These are phyloP conservation scores for Azemiops feae DNA, from an alignment of 2,113 vertebrate genomes.

Conservation along the genomic window DNA sequence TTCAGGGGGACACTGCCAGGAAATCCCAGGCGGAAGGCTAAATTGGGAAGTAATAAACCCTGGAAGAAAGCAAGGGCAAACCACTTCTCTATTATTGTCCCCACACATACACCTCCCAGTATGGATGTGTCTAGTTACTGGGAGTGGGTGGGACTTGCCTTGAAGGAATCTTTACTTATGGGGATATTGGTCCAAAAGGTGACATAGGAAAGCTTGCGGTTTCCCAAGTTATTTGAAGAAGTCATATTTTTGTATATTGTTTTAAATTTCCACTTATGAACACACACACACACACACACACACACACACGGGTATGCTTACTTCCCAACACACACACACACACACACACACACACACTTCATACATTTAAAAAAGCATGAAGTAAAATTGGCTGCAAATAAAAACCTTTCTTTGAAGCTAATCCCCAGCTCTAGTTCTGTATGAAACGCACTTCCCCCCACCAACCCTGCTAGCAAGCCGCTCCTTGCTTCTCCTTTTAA, in stretches of 20 bases:
- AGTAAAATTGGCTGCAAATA: background rate
- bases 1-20: background rate
- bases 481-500: constrained; percentile 14
- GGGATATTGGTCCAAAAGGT: background rate
- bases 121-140: background rate
- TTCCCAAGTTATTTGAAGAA: background rate
- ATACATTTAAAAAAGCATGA: background rate
- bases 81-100: background rate
- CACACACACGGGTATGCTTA: background rate
- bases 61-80: background rate
- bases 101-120: background rate
- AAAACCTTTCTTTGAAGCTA: constrained; percentile 19
- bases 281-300: background rate
- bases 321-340: background rate
- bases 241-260: background rate
- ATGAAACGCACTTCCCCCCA: background rate
- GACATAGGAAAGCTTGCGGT: no score
- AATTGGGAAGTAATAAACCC: background rate
- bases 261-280: background rate
- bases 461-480: background rate
- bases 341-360: background rate
- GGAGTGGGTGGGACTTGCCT: background rate
- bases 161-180: background rate
- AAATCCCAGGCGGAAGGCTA: background rate
- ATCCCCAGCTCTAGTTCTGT: background rate